Evolutionary conservation across 1,140 invertebrate genomes (phyloP).

Genomic region (Aphaenogaster rudis): DNA sequence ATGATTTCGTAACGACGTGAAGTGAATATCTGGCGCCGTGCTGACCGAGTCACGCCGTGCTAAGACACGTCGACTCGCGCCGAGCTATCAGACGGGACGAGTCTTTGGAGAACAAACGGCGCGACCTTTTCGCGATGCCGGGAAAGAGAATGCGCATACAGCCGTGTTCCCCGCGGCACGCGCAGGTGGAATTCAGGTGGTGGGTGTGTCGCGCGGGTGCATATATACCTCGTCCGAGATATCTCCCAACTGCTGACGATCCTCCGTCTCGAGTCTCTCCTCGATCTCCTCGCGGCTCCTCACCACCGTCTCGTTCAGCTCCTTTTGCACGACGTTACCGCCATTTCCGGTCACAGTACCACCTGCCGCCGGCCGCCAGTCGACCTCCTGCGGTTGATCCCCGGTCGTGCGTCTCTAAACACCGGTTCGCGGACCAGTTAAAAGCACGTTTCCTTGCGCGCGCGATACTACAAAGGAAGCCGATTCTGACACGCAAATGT

Average conservation of each 20-base stretch:
- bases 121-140: conserved; percentile 67
- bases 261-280: conserved; percentile 93
- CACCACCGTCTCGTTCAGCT: conserved; percentile 92
- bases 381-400: conserved; percentile 87
- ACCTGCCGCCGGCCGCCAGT: conserved; percentile 88
- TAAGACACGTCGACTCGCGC: neutral
- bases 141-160: conserved; percentile 78
- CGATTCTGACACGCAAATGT: conserved; percentile 48
- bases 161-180: conserved; percentile 48
- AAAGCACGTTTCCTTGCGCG: conserved; percentile 43
- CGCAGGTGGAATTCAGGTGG: conserved; percentile 75
- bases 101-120: conserved; percentile 27
- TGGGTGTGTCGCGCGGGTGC: conserved; percentile 62
- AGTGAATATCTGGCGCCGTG: conserved; percentile 19
- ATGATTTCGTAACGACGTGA: conserved; percentile 24
- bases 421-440: conserved; percentile 54
- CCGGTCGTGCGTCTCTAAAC: conserved; percentile 84
- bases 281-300: conserved; percentile 94
- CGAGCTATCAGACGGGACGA: conserved; percentile 59
- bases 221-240: conserved; percentile 92
- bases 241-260: conserved; percentile 93
- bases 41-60: conserved; percentile 29
- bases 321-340: conserved; percentile 91
- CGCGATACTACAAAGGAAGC: conserved; percentile 50
- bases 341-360: conserved; percentile 83